Base-by-base conservation (phyloP, 1,140 invertebrate genomes). In the Pogonomyrmex californicus region DNA sequence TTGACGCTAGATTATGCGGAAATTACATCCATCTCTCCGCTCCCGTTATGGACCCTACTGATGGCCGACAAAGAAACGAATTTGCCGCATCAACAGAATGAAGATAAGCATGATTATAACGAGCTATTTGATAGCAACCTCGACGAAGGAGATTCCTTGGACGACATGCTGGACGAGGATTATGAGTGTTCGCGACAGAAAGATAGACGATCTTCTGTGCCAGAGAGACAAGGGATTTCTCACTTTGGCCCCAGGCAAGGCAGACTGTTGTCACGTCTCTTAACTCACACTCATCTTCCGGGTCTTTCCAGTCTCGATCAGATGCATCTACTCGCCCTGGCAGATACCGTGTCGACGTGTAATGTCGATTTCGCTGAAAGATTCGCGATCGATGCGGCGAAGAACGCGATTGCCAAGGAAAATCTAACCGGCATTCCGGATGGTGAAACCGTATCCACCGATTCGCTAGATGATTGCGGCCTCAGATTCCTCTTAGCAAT, bases 281-380 rank as follows among this genome's bases (percentile, higher is more conserved):
- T 99, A 12, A 99, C 99, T 0, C 99, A 99, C 94, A 99, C 98
- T 1, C 99, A 99, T 95, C 95, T 99, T 30, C 99, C 99, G 1
- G 99, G 99, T 0, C 95, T 99, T 4, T 99, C 99, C 2, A 99
- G 98, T 93, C 96, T 99, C 36, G 99, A 99, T 95, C 99, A 99
- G 95, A 99, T 99, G 99, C 99, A 99, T 95, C 95, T 99, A 41
- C 95, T 99, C 9, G 99, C 99, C 5, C 94, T 99, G 33, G 99
- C 99, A 36, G 99, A 99, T 92, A 99, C 99, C 0, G 99, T 99
- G 0, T 99, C 99, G 0, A 99, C 98, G 0, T 98, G 98, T 91
- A 98, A 98, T 91, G 97, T 97, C 0, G 98, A 98, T 92, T 98
- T 98, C 90, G 97, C 98, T 0, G 98, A 98, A 92, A 95, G 97